These are phyloP conservation scores for Flabesymbios commensalis DNA, from an alignment of 2,888 invertebrate species.

Conservation along the genomic window DNA sequence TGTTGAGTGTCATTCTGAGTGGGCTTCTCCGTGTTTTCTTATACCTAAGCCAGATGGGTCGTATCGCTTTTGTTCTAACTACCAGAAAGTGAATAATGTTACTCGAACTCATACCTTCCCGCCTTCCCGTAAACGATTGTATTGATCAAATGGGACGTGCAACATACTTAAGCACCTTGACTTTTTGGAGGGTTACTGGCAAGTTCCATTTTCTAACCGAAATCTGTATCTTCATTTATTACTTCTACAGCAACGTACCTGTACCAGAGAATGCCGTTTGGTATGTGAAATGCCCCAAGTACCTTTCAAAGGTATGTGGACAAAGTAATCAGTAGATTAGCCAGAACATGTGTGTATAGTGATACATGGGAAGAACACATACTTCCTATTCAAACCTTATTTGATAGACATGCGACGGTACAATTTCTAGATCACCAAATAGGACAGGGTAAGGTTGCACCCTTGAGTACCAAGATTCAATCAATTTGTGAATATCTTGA, in stretches of 20 bases:
- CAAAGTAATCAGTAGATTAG: neutral
- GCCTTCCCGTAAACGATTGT: neutral
- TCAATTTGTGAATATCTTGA: neutral
- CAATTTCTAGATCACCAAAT: neutral
- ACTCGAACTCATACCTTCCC: neutral
- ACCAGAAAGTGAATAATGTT: neutral
- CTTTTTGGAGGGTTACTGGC: neutral
- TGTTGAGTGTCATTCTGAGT: neutral
- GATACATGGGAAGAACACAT: neutral
- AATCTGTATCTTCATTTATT: neutral
- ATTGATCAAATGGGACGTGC: neutral
- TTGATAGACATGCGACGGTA: too few species aligned
- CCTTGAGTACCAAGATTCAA: neutral
- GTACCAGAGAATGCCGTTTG: conserved; percentile 6
- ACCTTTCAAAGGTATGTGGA: conserved; percentile 1
- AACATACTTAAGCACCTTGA: neutral
- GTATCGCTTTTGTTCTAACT: neutral
- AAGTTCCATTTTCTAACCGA: neutral
- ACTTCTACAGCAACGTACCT: neutral
- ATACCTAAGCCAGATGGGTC: neutral
- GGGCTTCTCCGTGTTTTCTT: neutral
- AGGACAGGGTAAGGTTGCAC: neutral
- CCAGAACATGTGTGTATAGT: neutral
- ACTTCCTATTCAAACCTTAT: neutral
- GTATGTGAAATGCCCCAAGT: neutral